Evolutionary conservation across 2,888 invertebrate genomes (phyloP), one percentile per base, ranked within the genome.

Genomic region (Ptychoptera albimana): DNA sequence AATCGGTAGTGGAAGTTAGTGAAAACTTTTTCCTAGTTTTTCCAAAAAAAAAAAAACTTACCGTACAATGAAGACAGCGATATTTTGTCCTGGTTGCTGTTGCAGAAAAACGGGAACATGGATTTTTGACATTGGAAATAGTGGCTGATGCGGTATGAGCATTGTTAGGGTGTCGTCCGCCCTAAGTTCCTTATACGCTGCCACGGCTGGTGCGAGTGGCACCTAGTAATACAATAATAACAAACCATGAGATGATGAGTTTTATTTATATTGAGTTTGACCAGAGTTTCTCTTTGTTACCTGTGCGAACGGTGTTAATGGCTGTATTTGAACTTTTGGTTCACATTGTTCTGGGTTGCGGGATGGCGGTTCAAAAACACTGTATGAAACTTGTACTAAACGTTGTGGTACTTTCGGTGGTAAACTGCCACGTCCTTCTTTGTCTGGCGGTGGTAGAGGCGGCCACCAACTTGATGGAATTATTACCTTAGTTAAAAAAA

Each of bases 401-500:
- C 81, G 71, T 41, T 84, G 84, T 13, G 86, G 82, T 40, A 77
- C 73, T 60, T 75, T 72, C 53, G 61, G 64, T 49, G 56, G 70
- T 51, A 55, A 62, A 51, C 70, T 71, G 40, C 68, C 70, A 48
- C 68, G 69, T 9, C 75, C 74, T 51, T 75, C 73, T 34, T 73
- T 76, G 47, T 73, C 73, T 0, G 75, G 75, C 1, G 75, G 69
- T 5, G 77, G 77, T 45, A 79, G 59, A 1, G 84, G 77, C 14
- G 81, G 78, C 92, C 93, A 94, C 93, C 93, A 94, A 44, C 79
- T 77, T 9, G 87, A 80, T 0, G 93, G 94, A 34, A 94, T 75
- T 2, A 86, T 82, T 46, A 89, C 70, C 55, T 70, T 60, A 37
- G 31, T 44, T 39, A 4, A 36, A 9, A 32, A 35, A 35, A 39